These are phyloP conservation scores for Anaspis maculata DNA, from an alignment of 2,888 invertebrate genomes.

Conservation along the genomic window DNA sequence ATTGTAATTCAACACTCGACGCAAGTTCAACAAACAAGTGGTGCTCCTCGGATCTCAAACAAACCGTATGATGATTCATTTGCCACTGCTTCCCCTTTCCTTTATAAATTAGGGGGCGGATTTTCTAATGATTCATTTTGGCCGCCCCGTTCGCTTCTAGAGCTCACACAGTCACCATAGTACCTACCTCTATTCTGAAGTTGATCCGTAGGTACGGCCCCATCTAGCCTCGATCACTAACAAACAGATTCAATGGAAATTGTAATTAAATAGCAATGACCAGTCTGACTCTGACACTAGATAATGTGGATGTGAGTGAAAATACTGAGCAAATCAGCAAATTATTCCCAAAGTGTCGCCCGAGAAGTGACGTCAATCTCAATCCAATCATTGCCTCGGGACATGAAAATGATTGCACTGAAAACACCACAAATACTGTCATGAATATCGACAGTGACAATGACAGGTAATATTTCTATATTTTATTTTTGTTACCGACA, in stretches of 20 bases:
- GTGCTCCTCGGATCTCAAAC: no score
- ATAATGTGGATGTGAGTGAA: conserved; percentile 45
- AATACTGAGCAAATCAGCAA: conserved; percentile 70
- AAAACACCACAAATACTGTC: conserved; percentile 40
- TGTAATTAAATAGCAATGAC: conserved; percentile 37
- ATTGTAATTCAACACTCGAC: no score
- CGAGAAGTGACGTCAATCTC: conserved; percentile 53
- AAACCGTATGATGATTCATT: no score
- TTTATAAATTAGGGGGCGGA: no score
- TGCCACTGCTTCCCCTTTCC: no score
- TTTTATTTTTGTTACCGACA: neutral
- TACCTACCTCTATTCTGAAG: no score
- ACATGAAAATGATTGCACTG: conserved; percentile 40
- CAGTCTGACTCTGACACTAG: conserved; percentile 41
- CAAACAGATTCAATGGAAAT: conserved; percentile 12
- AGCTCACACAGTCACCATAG: no score
- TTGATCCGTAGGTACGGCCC: no score
- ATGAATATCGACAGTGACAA: conserved; percentile 46
- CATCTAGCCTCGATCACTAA: no score
- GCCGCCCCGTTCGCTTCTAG: no score
- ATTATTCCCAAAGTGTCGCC: conserved; percentile 82
- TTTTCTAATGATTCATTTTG: no score
- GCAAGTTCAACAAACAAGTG: no score
- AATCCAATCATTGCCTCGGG: conserved; percentile 43
- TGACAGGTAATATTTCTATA: conserved; percentile 37